Base-by-base conservation (phyloP, 2,888 invertebrate genomes). In the Leucophenga montana region DNA sequence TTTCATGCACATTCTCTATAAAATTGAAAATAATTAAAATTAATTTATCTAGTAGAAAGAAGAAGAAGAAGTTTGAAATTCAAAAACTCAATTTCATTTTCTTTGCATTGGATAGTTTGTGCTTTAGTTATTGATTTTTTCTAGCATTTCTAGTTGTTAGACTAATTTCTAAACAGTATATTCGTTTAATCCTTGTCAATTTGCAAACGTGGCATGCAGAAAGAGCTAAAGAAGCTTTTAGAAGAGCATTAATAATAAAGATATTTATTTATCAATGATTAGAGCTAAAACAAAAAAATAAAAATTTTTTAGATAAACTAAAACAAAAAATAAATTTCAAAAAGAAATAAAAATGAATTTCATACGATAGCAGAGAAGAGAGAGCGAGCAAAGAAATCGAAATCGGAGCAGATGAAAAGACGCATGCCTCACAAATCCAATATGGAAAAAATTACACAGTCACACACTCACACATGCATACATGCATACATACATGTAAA, bases 381-480 rank as follows among this genome's bases (percentile, higher is more conserved):
- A 68, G 18, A 66, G 3, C 20, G 20, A 59, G 3, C 16, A 56
- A 59, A 50, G 22, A 62, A 69, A 16, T 57, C 50, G 1, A 48
- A 48, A 48, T 16, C 16, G 33, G 4, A 33, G 33, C 33, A 33
- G 33, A 33, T 33, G 8, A 33, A 33, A 31, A 22, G 1, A n/a
- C 57, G 57, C 57, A 57, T 57, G 57, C 27, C 27, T 57, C 20
- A 3, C n/a, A n/a, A 13, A 1, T 3, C 11, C 13, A 50, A 50
- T 50, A 33, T 33, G 33, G 33, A 3, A 33, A 33, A 33, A 33
- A 5, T 33, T 33, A 33, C 3, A 33, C 33, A 56, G 4, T 8
- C 56, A 56, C 11, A 22, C 3, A 8, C 16, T 5, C 56, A 22
- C 27, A 22, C 75, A 74, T 62, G 70, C 64, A 53, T 50, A 56